Evolutionary conservation across 2,888 invertebrate species (phyloP).

Genomic region (Eulithis testata): DNA sequence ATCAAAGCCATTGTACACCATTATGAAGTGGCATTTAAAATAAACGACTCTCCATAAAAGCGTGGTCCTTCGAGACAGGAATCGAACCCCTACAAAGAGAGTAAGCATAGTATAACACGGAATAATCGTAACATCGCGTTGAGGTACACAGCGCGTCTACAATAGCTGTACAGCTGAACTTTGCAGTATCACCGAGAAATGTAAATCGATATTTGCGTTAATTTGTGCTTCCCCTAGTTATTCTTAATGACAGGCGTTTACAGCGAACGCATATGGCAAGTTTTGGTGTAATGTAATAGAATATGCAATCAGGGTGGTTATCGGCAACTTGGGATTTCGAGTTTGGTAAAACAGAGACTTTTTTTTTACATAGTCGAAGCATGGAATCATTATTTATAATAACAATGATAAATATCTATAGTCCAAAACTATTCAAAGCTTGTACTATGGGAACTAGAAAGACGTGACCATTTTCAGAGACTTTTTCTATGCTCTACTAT

Average conservation of each 20-base stretch:
- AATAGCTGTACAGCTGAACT: too few species aligned
- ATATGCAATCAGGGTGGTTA: slow-evolving; percentile 51
- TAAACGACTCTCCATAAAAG: slow-evolving; percentile 69
- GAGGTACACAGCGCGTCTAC: too few species aligned
- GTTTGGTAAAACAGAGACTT: not conserved
- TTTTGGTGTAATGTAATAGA: slow-evolving; percentile 49
- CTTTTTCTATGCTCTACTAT: too few species aligned
- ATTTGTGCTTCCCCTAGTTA: slow-evolving; percentile 41
- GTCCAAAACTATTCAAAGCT: too few species aligned
- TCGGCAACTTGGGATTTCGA: slow-evolving; percentile 31
- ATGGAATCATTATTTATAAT: too few species aligned
- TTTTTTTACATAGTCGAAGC: not conserved
- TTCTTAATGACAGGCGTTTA: slow-evolving; percentile 70
- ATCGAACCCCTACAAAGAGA: slow-evolving; percentile 39
- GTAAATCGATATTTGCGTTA: too few species aligned
- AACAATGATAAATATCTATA: too few species aligned
- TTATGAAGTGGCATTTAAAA: slow-evolving; percentile 72
- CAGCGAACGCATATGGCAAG: slow-evolving; percentile 68
- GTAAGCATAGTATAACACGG: too few species aligned
- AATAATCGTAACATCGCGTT: too few species aligned
- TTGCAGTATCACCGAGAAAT: too few species aligned
- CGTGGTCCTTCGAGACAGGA: slow-evolving; percentile 60
- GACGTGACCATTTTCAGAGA: too few species aligned
- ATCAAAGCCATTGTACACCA: slow-evolving; percentile 53
- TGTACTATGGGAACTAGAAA: too few species aligned